These are phyloP conservation scores for Chrysochloris asiatica DNA, from an alignment of 2,113 vertebrate genomes.

Conservation along the genomic window DNA sequence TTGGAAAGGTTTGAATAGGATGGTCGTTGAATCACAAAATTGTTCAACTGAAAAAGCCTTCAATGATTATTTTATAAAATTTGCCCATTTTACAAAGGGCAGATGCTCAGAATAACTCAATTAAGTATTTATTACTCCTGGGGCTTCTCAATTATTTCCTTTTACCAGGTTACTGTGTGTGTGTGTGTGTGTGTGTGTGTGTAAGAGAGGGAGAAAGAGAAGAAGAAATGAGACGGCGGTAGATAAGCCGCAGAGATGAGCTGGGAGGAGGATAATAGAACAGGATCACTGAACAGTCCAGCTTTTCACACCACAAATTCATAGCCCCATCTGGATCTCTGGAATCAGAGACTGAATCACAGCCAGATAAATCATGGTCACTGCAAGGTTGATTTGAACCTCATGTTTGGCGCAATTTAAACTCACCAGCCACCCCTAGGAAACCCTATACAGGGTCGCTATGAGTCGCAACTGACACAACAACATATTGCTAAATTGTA, in stretches of 20 bases:
- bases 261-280: too few species aligned
- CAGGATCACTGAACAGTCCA: neutral
- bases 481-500: neutral
- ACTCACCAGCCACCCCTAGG: too few species aligned
- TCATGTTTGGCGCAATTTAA: too few species aligned
- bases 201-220: neutral
- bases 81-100: neutral
- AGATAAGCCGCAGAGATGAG: neutral
- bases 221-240: neutral
- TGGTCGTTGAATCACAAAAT: neutral
- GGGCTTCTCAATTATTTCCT: neutral
- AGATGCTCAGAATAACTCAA: neutral
- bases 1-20: too few species aligned
- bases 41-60: neutral
- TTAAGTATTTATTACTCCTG: too few species aligned
- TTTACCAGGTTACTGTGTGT: neutral
- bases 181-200: neutral
- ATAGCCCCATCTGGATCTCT: neutral
- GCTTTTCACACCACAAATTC: neutral
- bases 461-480: too few species aligned
- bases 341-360: neutral
- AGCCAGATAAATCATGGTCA: neutral
- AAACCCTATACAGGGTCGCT: too few species aligned
- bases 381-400: too few species aligned
- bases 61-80: constrained; percentile 12